Evolutionary conservation across 2,113 vertebrate species (phyloP), one percentile per base, ranked within the genome.

Genomic region (Setophaga petechia): DNA sequence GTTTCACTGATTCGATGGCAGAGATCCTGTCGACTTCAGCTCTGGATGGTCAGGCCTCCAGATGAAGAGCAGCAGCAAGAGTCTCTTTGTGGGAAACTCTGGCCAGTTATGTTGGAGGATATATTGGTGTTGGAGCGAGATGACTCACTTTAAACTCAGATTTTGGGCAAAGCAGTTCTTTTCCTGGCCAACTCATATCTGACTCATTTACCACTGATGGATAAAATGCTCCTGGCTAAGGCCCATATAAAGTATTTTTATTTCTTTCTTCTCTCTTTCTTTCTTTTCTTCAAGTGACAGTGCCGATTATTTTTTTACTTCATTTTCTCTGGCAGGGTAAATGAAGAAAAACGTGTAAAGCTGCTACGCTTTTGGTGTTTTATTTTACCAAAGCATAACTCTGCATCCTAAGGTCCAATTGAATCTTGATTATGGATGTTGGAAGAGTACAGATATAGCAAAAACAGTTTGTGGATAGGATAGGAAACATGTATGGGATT

Each of bases 101-200:
- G 97, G 97, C 98, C 97, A 98, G 92, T 97, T 96, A 89, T 97
- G 84, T 98, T 98, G 97, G 97, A 98, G 94, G 96, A 96, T 97
- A 97, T 97, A 97, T 94, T 98, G 97, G 95, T 98, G 97, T 96
- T 98, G 97, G 98, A 98, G 97, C 94, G 87, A 98, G 97, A 98
- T 98, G 97, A 98, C 97, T 98, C 98, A 98, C 86, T 98, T 98
- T 92, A 90, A 97, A 90, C 96, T 97, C 90, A 93, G 93, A 97
- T 97, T 98, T 98, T 98, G 98, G 97, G 98, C 97, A 98, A 98
- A 97, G 96, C 94, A 89, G 81, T 61, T 97, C 95, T 97, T 98
- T 98, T 98, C 87, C 97, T 98, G 96, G 98, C 98, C 98, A 98
- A 96, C 94, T 97, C 95, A 96, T 98, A 98, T 98, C 98, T 98